Percentiles rank a stretch among this genome's conserved stretches.
These are phyloP conservation scores for Augiades crinisus DNA, from an alignment of 2,888 invertebrate genomes.

Conservation along the genomic window DNA sequence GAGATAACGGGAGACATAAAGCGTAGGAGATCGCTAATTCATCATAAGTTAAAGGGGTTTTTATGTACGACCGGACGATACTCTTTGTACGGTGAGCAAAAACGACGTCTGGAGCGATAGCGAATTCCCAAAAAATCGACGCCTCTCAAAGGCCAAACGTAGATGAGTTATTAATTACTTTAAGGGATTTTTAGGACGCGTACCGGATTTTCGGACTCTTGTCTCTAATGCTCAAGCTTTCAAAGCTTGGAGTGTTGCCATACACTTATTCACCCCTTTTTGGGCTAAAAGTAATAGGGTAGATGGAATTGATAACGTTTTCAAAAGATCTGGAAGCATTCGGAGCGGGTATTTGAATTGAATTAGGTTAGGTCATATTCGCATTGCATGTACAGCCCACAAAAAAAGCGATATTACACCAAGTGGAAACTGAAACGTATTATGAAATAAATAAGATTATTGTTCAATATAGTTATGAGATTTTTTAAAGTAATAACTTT, in stretches of 20 bases:
- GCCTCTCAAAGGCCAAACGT: constrained; percentile 57
- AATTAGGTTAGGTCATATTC: constrained; percentile 24
- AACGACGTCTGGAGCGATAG: constrained; percentile 63
- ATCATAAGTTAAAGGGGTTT: constrained; percentile 82
- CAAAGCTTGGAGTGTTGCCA: constrained; percentile 26
- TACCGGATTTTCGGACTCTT: constrained; percentile 23
- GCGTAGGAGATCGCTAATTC: constrained; percentile 81
- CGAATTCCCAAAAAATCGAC: constrained; percentile 50
- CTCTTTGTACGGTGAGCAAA: constrained; percentile 69
- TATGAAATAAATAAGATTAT: too few relatives aligned
- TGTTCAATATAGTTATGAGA: too few relatives aligned
- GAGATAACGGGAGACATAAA: constrained; percentile 79
- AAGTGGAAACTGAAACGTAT: too few relatives aligned
- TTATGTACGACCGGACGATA: constrained; percentile 66
- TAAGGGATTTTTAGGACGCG: constrained; percentile 47
- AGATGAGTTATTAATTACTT: constrained; percentile 67
- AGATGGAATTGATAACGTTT: constrained; percentile 27
- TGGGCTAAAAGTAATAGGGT: constrained; percentile 25
- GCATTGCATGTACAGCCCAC: constrained; percentile 1
- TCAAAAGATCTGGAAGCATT: constrained; percentile 26
- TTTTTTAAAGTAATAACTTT: too few relatives aligned
- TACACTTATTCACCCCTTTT: constrained; percentile 26
- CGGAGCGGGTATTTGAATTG: constrained; percentile 22
- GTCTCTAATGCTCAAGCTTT: constrained; percentile 26
- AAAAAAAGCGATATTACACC: not conserved